These are phyloP conservation scores for Panopea generosa DNA, from an alignment of 2,888 invertebrate species.

Conservation along the genomic window DNA sequence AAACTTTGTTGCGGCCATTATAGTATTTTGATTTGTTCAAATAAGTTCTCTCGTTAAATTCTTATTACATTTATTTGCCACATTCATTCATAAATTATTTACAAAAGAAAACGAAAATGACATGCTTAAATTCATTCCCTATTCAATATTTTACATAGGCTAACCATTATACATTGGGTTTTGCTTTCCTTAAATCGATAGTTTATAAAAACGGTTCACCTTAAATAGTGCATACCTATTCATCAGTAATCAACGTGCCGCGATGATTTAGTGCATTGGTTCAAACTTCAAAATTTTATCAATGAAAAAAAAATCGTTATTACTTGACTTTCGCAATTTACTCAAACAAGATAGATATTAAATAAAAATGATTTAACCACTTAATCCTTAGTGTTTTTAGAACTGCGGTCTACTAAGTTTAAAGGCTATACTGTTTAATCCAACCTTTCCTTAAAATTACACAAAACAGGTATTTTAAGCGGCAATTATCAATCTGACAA, in stretches of 20 bases:
- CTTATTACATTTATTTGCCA: no score
- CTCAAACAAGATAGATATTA: not conserved
- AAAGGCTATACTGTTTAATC: conserved; percentile 22
- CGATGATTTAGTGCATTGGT: no score
- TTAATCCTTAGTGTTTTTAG: conserved; percentile 5
- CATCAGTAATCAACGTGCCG: not conserved
- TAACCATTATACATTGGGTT: no score
- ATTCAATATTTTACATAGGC: no score
- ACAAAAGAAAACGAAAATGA: no score
- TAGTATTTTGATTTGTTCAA: no score
- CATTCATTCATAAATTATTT: no score
- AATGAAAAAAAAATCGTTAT: conserved; percentile 8
- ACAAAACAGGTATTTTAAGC: conserved; percentile 26
- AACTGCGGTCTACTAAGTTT: conserved; percentile 32
- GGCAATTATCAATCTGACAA: conserved; percentile 26
- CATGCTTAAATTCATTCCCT: no score
- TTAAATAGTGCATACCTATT: not conserved
- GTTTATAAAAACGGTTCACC: not conserved
- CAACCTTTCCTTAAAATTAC: conserved; percentile 21
- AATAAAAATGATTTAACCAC: conserved; percentile 13
- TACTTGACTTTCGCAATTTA: conserved; percentile 1
- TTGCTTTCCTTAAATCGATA: no score
- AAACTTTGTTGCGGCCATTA: not conserved
- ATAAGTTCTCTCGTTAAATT: no score
- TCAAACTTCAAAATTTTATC: conserved; percentile 1